Percentiles rank a stretch among this genome's conserved stretches.
Conservation (phyloP, 2,888 invertebrate species). For the Agonopterix arenella region DNA sequence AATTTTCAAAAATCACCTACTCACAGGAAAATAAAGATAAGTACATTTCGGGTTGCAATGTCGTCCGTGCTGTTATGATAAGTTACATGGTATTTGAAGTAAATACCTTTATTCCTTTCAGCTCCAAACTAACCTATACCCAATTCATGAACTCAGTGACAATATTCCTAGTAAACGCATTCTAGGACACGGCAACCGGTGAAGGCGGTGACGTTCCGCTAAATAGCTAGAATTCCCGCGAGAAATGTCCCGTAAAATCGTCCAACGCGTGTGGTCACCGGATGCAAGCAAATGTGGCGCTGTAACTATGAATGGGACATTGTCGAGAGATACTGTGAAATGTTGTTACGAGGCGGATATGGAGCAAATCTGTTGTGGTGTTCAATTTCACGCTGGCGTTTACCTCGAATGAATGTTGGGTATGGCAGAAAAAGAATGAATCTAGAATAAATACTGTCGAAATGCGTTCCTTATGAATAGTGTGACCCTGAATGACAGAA, state of each 20-base stretch:
- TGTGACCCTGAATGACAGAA: too few relatives aligned
- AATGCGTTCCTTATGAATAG: too few relatives aligned
- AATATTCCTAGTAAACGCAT: conserved; percentile 51
- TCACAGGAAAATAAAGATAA: too few relatives aligned
- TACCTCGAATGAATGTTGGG: neutral
- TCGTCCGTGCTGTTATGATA: too few relatives aligned
- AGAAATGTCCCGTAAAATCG: conserved; percentile 44
- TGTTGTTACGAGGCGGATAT: conserved; percentile 9
- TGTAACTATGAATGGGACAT: conserved; percentile 30
- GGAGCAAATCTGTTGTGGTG: neutral
- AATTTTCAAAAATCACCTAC: too few relatives aligned
- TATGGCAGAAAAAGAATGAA: too few relatives aligned
- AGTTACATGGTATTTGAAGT: too few relatives aligned
- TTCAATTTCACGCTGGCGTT: neutral
- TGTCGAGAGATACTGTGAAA: conserved; percentile 16
- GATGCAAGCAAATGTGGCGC: conserved; percentile 22
- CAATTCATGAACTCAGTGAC: conserved; percentile 23
- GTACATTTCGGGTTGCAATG: too few relatives aligned
- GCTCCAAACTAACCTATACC: too few relatives aligned
- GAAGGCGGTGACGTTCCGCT: conserved; percentile 37
- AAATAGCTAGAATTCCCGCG: conserved; percentile 50
- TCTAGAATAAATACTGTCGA: too few relatives aligned
- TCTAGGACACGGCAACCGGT: conserved; percentile 24
- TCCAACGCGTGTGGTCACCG: conserved; percentile 56
- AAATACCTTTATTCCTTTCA: too few relatives aligned